Evolutionary conservation across 35 echinoderm and acorn worm species (phyloP), one percentile per base, ranked within the genome.

Genomic region (Acanthaster planci): DNA sequence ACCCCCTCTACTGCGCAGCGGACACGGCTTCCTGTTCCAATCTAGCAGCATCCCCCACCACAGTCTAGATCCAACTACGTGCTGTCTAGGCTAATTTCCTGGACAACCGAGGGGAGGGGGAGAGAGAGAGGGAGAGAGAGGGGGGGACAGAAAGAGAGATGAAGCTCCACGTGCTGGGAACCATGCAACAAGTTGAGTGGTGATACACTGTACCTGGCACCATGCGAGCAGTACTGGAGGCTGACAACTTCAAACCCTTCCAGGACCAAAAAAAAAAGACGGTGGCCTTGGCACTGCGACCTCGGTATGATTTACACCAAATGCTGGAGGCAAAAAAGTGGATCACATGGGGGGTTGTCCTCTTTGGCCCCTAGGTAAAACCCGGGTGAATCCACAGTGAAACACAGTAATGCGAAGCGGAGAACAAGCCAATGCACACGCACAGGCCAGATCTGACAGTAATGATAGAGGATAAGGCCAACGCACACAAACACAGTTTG

Each of bases 21-120:
- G 64, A 72, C 64, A 8, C 1, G 64, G 64, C 26, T 72, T 72
- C 64, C 64, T 72, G 64, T 72, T 72, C 30, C 26, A 72, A 72
- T 72, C 23, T 72, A 27, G 64, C 29, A 26, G 64, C 64, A 72
- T 72, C 64, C 64, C 64, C 64, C 64, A 29, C 64, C 30, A 10
- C 7, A 72, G 64, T 72, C 64, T 72, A 72, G 26, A 72, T 72
- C 30, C 23, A 29, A 26, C 64, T 26, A 72, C 64, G 64, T 72
- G 64, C 64, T 72, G 64, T 72, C 64, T 72, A 72, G 23, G 64
- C 64, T 16, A 72, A 72, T 72, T 72, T 72, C 64, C 64, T 72
- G 64, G 64, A 34, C 64, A 31, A 34, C 14, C 10, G 26, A 34
- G 64, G 64, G 14, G 64, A 12, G 42, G 42, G 42, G 42, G 42